A percentile compares a stretch with the other conserved stretches of the same genome.
phyloP scores from a whole-genome alignment of 1,140 invertebrate genomes.

The Ips nitidus region DNA sequence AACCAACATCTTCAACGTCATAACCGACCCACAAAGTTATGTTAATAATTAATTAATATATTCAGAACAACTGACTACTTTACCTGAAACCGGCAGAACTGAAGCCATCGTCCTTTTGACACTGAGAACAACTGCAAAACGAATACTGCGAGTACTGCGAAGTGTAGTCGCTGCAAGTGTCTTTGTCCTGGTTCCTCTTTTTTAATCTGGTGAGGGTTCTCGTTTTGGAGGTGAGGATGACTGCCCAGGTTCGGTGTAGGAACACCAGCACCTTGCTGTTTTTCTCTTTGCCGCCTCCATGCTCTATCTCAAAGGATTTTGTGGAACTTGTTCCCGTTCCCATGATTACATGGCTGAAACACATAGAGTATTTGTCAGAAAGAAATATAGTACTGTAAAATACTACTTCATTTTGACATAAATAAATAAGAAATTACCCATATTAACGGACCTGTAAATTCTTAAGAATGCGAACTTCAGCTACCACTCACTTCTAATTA shows the following conservation, averaged over 20 bases:
- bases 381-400: too few species aligned
- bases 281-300: conserved; percentile 18
- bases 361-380: too few species aligned
- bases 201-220: conserved; percentile 28
- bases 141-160: conserved; percentile 47
- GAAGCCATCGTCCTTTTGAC: conserved; percentile 45
- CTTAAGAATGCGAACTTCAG: too few species aligned
- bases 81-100: conserved; percentile 44
- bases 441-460: too few species aligned
- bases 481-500: too few species aligned
- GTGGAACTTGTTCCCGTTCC: conserved; percentile 31
- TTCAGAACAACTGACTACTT: conserved; percentile 2
- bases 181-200: conserved; percentile 20
- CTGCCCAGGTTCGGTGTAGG: conserved; percentile 46
- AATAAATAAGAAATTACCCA: too few species aligned
- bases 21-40: too few species aligned
- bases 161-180: conserved; percentile 39
- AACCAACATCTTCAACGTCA: too few species aligned
- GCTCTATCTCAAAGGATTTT: conserved; percentile 4
- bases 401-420: too few species aligned
- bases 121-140: conserved; percentile 47
- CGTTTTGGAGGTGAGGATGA: conserved; percentile 41
- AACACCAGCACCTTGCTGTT: conserved; percentile 42
- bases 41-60: background rate
- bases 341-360: conserved; percentile 23